Percentiles rank a stretch among this genome's conserved stretches.
phyloP scores from a whole-genome alignment of 2,797 vertebrate species.

The Amblyopsis hoosieri region DNA sequence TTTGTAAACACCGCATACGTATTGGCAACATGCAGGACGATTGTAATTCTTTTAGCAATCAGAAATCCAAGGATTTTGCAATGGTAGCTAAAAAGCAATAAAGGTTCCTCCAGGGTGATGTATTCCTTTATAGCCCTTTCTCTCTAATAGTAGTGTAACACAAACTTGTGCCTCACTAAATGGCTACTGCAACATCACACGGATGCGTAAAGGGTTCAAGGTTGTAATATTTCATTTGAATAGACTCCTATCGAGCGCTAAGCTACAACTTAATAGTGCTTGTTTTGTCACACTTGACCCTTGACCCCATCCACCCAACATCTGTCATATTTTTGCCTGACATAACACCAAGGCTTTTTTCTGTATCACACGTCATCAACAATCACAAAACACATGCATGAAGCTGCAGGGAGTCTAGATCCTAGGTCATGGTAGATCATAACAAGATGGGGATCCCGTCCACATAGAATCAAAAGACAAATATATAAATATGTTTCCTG shows the following conservation, averaged over 20 bases:
- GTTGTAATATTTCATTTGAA: too few relatives aligned
- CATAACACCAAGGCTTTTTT: slow-evolving; percentile 47
- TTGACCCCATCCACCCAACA: background rate
- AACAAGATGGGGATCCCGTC: background rate
- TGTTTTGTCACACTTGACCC: too few relatives aligned
- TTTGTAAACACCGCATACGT: slow-evolving; percentile 72
- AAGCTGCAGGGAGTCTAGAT: slow-evolving; percentile 25
- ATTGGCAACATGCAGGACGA: slow-evolving; percentile 81
- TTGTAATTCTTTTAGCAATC: too few relatives aligned
- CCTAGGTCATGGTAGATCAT: slow-evolving; percentile 13
- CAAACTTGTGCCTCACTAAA: too few relatives aligned
- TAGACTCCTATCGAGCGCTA: too few relatives aligned
- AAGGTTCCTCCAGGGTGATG: background rate
- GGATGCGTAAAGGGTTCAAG: too few relatives aligned
- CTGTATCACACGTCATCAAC: slow-evolving; percentile 48
- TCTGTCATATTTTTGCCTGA: slow-evolving; percentile 21
- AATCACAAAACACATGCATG: slow-evolving; percentile 63
- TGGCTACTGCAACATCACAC: too few relatives aligned
- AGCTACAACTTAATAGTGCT: too few relatives aligned
- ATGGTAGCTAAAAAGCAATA: slow-evolving; percentile 28
- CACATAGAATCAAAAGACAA: slow-evolving; percentile 12
- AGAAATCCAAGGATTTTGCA: slow-evolving; percentile 42
- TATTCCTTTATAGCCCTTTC: background rate
- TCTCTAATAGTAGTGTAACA: background rate
- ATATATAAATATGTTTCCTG: slow-evolving; percentile 26